phyloP scores from a whole-genome alignment of 2,113 vertebrate species.

The Cacatua alba region DNA sequence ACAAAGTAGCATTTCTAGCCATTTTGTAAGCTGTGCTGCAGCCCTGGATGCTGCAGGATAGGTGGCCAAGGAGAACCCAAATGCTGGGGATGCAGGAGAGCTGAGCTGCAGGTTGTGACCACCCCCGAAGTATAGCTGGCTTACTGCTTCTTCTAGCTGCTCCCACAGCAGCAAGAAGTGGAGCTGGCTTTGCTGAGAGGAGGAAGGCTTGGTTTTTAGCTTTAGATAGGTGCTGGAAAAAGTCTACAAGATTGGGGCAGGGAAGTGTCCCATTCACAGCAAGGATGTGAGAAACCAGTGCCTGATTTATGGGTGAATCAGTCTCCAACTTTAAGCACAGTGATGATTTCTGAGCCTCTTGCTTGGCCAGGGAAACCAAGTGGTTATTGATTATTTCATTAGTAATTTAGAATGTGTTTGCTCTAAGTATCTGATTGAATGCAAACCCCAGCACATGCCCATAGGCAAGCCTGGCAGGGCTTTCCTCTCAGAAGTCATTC shows the following conservation, averaged over 20 bases:
- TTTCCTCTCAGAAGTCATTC: background rate
- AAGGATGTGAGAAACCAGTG: background rate
- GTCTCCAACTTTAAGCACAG: background rate
- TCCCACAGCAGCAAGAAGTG: background rate
- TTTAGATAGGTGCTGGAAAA: background rate
- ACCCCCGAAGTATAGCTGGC: background rate
- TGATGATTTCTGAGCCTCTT: background rate
- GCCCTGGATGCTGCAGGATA: background rate
- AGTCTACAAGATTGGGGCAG: background rate
- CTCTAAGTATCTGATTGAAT: background rate
- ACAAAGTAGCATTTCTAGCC: background rate
- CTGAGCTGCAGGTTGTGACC: background rate
- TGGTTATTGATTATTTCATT: rapidly evolving
- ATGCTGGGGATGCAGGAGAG: rapidly evolving
- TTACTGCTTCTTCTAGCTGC: background rate
- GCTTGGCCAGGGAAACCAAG: background rate
- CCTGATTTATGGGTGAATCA: background rate
- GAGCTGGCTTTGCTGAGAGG: background rate
- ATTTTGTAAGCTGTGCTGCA: background rate
- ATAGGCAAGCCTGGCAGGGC: background rate
- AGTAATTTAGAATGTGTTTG: background rate
- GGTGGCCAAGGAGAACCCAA: background rate
- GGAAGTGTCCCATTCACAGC: background rate
- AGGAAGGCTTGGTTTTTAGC: background rate
- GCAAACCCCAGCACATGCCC: background rate